Percentiles rank a stretch among this genome's conserved stretches.
These are phyloP conservation scores for Trachemys scripta DNA, from an alignment of 2,113 vertebrate species.

Conservation along the genomic window DNA sequence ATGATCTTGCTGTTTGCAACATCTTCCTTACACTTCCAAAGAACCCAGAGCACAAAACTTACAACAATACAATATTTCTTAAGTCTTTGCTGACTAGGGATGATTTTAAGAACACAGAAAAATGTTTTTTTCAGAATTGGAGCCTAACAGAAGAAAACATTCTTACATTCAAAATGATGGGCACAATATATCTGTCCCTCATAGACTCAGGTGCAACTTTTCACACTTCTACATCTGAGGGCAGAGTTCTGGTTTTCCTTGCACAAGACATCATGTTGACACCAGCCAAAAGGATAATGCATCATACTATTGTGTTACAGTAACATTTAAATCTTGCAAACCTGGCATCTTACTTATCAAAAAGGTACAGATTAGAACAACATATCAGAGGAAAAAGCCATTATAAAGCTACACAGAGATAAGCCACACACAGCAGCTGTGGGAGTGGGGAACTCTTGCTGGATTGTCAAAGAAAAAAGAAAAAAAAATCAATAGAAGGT, in stretches of 20 bases:
- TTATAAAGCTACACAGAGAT: background rate
- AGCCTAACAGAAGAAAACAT: background rate
- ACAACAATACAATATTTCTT: background rate
- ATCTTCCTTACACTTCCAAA: background rate
- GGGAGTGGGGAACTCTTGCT: background rate
- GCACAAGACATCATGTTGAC: background rate
- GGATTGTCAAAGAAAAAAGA: background rate
- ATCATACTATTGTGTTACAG: background rate
- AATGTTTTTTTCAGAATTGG: background rate
- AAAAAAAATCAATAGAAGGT: slow-evolving; percentile 8
- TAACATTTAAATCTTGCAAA: background rate
- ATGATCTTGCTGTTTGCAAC: background rate
- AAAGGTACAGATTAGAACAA: background rate
- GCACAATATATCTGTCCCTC: background rate
- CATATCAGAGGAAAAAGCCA: background rate
- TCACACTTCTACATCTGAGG: background rate
- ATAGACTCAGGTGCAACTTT: background rate
- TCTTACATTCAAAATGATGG: background rate
- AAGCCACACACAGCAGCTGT: background rate
- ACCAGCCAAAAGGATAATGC: background rate
- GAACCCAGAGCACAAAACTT: background rate
- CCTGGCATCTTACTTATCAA: background rate
- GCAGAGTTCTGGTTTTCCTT: background rate
- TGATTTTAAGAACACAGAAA: background rate
- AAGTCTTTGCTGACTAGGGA: background rate